Base-by-base conservation (phyloP, 2,888 invertebrate genomes). In the Lepidonotus clava region DNA sequence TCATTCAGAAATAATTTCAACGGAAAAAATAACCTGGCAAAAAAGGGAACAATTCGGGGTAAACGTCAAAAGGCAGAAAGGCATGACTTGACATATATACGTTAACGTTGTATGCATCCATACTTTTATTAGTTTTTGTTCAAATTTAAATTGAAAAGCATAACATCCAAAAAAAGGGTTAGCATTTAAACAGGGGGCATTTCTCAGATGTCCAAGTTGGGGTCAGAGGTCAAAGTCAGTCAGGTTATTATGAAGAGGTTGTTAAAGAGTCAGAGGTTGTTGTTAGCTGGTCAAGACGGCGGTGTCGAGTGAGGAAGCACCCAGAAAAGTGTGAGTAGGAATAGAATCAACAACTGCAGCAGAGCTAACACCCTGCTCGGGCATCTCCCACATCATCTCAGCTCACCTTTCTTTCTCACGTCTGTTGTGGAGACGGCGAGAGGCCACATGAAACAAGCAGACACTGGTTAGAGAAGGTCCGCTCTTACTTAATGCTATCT, bases 211-310 rank as follows among this genome's bases (percentile, higher is more conserved):
- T 28, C 28, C 1, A 24, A 5, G 24, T 28, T 61, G 24, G 18
- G 71, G 38, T 71, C 71, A 71, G 14, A 56, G 11, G 56, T 34
- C 38, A 71, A 36, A n/a, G 71, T 71, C 38, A 24, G 71, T 38
- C 38, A 71, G 71, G 71, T 36, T 34, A 38, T 5, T 46, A n/a
- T n/a, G n/a, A n/a, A 11, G 24, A 56, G 56, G 56, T 71, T n/a
- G n/a, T n/a, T 71, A 71, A 71, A 71, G 71, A n/a, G 71, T 71
- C 36, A 71, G 24, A 34, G 38, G 38, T n/a, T n/a, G n/a, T n/a
- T n/a, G 71, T 71, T 71, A 71, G 71, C 71, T n/a, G 38, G 71
- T 21, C 71, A 38, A 71, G 71, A 71, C 38, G 71, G 71, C 71
- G 21, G 71, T 71, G 71, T 71, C 24, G 71, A 71, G 71, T 71